A percentile compares a stretch with the other conserved stretches of the same genome.
Evolutionary conservation across 2,888 invertebrate genomes (phyloP).

Genomic region (Volucella inanis): DNA sequence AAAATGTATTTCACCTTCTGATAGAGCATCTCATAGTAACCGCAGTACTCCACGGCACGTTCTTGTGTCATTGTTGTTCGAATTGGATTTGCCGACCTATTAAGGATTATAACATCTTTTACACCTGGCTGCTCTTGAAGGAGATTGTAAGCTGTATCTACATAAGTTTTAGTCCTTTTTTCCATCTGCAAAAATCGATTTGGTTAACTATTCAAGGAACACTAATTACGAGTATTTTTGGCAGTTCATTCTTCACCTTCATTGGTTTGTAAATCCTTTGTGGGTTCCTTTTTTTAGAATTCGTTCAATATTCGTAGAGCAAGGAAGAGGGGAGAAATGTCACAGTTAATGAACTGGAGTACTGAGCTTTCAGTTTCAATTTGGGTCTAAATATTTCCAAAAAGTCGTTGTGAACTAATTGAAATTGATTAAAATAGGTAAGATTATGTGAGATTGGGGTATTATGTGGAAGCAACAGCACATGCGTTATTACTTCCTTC

Average conservation of each 20-base stretch:
- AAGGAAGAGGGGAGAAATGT: background rate
- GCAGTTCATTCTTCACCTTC: conserved; percentile 29
- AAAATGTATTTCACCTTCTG: conserved; percentile 80
- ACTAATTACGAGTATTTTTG: background rate
- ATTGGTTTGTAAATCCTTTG: conserved; percentile 30
- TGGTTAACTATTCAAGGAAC: background rate
- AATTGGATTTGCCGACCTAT: conserved; percentile 80
- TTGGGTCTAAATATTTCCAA: conserved; percentile 38
- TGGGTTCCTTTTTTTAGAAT: conserved; percentile 34
- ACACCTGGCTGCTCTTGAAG: conserved; percentile 79
- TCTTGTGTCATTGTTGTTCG: conserved; percentile 79
- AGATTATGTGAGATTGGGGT: too few relatives aligned
- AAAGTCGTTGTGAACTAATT: conserved; percentile 61
- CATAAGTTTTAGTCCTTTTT: conserved; percentile 80
- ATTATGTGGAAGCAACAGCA: background rate
- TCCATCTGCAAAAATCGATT: conserved; percentile 10
- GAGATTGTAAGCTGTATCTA: conserved; percentile 79
- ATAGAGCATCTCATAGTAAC: conserved; percentile 79
- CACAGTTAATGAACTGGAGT: conserved; percentile 55
- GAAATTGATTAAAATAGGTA: conserved; percentile 36
- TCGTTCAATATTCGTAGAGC: background rate
- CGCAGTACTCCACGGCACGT: conserved; percentile 79
- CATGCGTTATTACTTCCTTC: conserved; percentile 57
- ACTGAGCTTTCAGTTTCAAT: too few relatives aligned
- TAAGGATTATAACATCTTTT: conserved; percentile 80